These are phyloP conservation scores for Oenanthe melanoleuca DNA, from an alignment of 2,113 vertebrate species.

Conservation along the genomic window DNA sequence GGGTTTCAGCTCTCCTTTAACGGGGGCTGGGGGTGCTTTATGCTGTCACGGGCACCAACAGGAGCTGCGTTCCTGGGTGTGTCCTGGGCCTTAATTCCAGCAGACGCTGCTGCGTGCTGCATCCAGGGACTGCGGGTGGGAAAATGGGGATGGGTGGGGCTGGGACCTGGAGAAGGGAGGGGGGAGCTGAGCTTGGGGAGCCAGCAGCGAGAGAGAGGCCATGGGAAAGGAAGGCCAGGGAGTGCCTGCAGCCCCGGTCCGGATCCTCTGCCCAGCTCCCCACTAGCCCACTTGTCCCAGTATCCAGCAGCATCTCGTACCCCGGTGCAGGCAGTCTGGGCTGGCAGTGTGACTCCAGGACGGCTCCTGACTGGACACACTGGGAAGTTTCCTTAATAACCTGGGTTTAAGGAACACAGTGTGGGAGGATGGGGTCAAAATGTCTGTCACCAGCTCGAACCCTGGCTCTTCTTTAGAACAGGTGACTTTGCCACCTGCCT, in stretches of 20 bases:
- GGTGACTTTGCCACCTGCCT: not conserved
- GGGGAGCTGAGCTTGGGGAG: not conserved
- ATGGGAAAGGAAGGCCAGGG: rapidly evolving
- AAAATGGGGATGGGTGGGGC: rapidly evolving
- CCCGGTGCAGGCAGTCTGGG: not conserved
- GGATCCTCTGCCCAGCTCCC: not conserved
- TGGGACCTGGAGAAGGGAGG: rapidly evolving
- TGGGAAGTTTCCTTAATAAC: no score
- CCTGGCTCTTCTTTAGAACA: not conserved
- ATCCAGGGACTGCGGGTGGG: not conserved
- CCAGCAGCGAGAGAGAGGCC: not conserved
- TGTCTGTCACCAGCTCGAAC: rapidly evolving
- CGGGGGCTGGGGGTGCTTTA: not conserved
- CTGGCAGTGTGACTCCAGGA: not conserved
- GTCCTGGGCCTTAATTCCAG: rapidly evolving
- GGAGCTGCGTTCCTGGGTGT: rapidly evolving
- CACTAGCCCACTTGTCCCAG: rapidly evolving
- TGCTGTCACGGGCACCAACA: not conserved
- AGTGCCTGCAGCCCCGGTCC: rapidly evolving
- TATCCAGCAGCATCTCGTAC: rapidly evolving
- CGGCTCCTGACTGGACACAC: not conserved
- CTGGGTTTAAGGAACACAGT: not conserved
- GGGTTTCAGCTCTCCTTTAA: rapidly evolving
- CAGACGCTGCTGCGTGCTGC: not conserved
- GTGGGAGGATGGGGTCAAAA: not conserved